Base-by-base conservation (phyloP, 2,113 vertebrate genomes). In the Laterallus jamaicensis region DNA sequence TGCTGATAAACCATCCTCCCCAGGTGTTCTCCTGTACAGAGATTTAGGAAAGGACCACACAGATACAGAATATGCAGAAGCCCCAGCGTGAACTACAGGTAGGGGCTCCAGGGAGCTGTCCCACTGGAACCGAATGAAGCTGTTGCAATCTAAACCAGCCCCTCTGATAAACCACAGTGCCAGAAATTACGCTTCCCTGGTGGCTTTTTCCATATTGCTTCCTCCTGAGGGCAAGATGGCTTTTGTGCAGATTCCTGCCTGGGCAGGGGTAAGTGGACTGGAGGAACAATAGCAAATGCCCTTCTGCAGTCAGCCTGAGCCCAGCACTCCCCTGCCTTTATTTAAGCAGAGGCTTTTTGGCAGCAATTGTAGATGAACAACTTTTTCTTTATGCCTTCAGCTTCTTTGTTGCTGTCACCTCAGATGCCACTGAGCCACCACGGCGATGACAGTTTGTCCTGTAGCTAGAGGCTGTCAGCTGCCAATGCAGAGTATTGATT, bases 401-500 rank as follows among this genome's bases (percentile, higher is more conserved):
- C 39, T 92, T 81, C 39, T 70, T 76, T 82, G 19, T 63, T 88
- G 63, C 8, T 14, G 52, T 69, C 68, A 44, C 79, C 39, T 93
- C 40, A 77, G 73, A 66, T 55, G 60, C 76, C 6, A 24, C 69
- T 19, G 67, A 92, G 68, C 70, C 35, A 44, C 82, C 56, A 54
- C 0, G 5, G 40, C 0, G 2, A 74, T 63, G 91, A 73, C 58
- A 52, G 40, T 49, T 80, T 71, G 49, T 95, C 89, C 92, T 91
- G 76, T 86, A 80, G 68, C 74, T 52, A 42, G 50, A 82, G 29
- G 32, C 67, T 88, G 77, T 59, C 47, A 52, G 84, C 70, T 95
- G 79, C 91, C 91, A 86, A 35, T 88, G 84, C 42, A 31, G 54
- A 56, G 24, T 92, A 96, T 96, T 95, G 96, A 95, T 95, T 96